Percentiles rank a stretch among this genome's conserved stretches.
These are phyloP conservation scores for Scaptomyza parva DNA, from an alignment of 2,888 invertebrate genomes.

Conservation along the genomic window DNA sequence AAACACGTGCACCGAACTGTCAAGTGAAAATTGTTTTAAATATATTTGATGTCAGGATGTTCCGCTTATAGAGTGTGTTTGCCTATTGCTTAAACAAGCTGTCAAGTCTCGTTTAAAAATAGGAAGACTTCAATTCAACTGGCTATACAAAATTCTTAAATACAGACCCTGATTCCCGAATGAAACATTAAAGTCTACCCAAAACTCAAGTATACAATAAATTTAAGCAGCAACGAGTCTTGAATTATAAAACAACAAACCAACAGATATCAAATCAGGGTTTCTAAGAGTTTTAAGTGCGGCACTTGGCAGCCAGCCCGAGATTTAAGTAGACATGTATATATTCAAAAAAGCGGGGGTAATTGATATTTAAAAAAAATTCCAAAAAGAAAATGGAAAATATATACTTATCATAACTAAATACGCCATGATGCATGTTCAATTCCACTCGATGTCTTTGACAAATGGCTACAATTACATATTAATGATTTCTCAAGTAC, in stretches of 20 bases:
- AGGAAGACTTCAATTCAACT: slow-evolving; percentile 13
- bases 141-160: slow-evolving; percentile 23
- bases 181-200: slow-evolving; percentile 33
- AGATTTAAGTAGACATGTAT: slow-evolving; percentile 24
- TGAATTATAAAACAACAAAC: slow-evolving; percentile 59
- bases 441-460: slow-evolving; percentile 29
- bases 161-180: slow-evolving; percentile 8
- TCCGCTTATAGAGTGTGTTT: background rate
- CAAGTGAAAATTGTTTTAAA: slow-evolving; percentile 13
- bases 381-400: slow-evolving; percentile 53
- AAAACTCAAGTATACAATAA: slow-evolving; percentile 71
- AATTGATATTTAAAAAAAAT: slow-evolving; percentile 45
- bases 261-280: slow-evolving; percentile 65
- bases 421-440: slow-evolving; percentile 52
- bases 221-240: slow-evolving; percentile 60
- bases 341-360: slow-evolving; percentile 21
- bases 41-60: slow-evolving; percentile 27
- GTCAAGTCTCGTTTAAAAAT: slow-evolving; percentile 43
- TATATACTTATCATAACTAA: slow-evolving; percentile 41
- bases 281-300: slow-evolving; percentile 55
- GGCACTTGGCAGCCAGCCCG: slow-evolving; percentile 52
- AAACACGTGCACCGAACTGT: slow-evolving; percentile 51
- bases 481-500: slow-evolving; percentile 58
- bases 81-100: slow-evolving; percentile 42
- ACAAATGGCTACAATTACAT: slow-evolving; percentile 52